Conservation (phyloP, 2,797 vertebrate species). For the Pogonophryne albipinna region DNA sequence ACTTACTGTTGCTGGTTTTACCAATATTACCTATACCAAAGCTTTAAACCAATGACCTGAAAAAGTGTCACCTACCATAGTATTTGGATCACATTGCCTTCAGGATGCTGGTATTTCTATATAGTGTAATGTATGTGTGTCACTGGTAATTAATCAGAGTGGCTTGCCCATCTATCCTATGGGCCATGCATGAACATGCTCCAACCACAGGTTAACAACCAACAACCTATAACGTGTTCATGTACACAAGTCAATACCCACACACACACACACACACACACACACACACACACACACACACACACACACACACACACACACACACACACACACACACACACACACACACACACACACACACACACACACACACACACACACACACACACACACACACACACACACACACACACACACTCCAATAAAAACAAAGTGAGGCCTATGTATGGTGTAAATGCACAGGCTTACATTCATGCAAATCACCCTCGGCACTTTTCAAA, state of each 20-base stretch:
- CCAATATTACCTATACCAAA: too few relatives aligned
- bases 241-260: constrained; percentile 13
- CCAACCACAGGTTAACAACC: constrained; percentile 74
- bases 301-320: too few relatives aligned
- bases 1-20: too few relatives aligned
- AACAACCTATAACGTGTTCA: constrained; percentile 47
- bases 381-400: too few relatives aligned
- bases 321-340: too few relatives aligned
- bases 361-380: too few relatives aligned
- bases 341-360: too few relatives aligned
- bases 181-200: constrained; percentile 56
- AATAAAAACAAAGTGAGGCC: neutral
- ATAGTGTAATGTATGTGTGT: constrained; percentile 35
- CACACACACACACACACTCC: neutral
- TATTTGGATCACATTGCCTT: neutral
- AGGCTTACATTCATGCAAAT: constrained; percentile 44
- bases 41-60: neutral
- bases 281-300: too few relatives aligned
- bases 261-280: neutral
- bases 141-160: constrained; percentile 66
- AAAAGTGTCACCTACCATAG: neutral
- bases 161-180: constrained; percentile 54
- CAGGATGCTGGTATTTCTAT: constrained; percentile 10
- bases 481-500: constrained; percentile 79
- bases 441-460: constrained; percentile 28